A percentile compares a stretch with the other conserved stretches of the same genome.
Conservation (phyloP, 92 coral and sea anemone species). For the Epizoanthus illoricatus region DNA sequence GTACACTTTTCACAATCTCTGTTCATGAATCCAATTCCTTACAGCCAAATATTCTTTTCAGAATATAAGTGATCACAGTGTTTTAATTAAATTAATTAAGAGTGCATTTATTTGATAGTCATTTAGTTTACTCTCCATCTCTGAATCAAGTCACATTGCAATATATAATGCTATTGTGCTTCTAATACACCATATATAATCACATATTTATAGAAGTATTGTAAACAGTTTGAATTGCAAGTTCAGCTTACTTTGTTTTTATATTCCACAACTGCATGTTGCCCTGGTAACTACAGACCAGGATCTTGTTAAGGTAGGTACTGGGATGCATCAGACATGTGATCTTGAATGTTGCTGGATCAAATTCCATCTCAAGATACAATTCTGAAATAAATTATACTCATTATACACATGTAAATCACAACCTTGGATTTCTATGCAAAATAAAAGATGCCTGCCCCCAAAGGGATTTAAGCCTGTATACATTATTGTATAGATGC, state of each 20-base stretch:
- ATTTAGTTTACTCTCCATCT: no score
- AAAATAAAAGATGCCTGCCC: no score
- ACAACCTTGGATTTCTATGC: neutral
- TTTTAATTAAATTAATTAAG: no score
- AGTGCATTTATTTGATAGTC: no score
- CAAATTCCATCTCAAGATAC: constrained; percentile 84
- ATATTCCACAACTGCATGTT: constrained; percentile 95
- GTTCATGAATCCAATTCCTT: no score
- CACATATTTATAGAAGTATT: neutral
- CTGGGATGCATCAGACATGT: constrained; percentile 95
- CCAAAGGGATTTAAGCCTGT: no score
- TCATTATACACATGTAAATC: neutral
- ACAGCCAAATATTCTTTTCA: no score
- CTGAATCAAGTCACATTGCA: no score
- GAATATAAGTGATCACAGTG: no score
- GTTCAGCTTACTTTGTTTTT: constrained; percentile 77
- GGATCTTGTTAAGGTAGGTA: constrained; percentile 88
- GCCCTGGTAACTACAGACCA: constrained; percentile 92
- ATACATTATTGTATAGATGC: no score
- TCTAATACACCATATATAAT: neutral
- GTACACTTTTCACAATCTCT: no score
- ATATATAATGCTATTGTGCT: no score
- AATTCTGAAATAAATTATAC: constrained; percentile 50
- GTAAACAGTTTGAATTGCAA: neutral
- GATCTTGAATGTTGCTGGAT: constrained; percentile 65